A percentile compares a stretch with the other conserved stretches of the same genome.
Evolutionary conservation across 2,888 invertebrate genomes (phyloP).

Genomic region (Drosophila testacea): DNA sequence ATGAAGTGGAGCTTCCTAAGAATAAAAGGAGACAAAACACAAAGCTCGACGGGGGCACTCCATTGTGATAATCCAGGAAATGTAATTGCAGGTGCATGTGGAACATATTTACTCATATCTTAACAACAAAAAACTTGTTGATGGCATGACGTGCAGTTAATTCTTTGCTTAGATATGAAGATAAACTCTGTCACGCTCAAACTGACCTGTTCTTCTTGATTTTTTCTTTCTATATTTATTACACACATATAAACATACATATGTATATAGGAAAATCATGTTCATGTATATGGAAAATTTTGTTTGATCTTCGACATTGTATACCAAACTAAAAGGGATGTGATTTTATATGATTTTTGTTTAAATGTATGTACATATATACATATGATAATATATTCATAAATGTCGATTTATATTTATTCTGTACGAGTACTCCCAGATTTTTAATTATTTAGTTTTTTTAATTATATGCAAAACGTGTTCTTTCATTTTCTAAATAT

Average conservation of each 20-base stretch:
- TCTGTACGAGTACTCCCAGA: too few relatives aligned
- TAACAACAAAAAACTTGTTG: constrained; percentile 3
- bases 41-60: constrained; percentile 23
- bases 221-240: too few relatives aligned
- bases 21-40: constrained; percentile 25
- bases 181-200: constrained; percentile 5
- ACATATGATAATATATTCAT: neutral
- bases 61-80: constrained; percentile 32
- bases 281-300: neutral
- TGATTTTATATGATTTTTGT: neutral
- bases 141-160: constrained; percentile 1
- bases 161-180: neutral
- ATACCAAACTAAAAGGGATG: neutral
- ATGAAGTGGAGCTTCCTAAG: constrained; percentile 53
- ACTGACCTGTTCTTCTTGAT: constrained; percentile 3
- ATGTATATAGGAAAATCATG: neutral
- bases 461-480: too few relatives aligned
- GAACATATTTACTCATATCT: constrained; percentile 15
- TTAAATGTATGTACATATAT: neutral
- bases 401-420: too few relatives aligned
- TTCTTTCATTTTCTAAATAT: too few relatives aligned
- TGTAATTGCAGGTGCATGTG: constrained; percentile 35
- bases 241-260: neutral
- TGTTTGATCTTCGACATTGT: neutral
- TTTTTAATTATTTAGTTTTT: too few relatives aligned